Evolutionary conservation across 1,140 invertebrate species (phyloP).

Genomic region (Luehdorfia chinensis): DNA sequence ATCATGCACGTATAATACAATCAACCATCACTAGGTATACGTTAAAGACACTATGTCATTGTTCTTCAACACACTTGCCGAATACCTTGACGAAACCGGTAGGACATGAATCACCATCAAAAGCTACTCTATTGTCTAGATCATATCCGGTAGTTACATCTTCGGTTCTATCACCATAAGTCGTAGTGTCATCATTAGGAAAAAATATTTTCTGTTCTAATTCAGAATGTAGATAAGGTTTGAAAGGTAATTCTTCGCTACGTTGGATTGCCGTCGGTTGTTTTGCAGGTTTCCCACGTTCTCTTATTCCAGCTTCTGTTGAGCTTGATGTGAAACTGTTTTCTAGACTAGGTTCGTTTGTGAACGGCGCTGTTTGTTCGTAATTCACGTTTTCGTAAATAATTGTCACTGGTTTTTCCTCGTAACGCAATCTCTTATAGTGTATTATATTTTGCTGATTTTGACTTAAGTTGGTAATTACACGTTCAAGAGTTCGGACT

Average conservation of each 20-base stretch:
- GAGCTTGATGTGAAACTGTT: neutral
- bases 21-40: no score
- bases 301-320: neutral
- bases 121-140: slow-evolving; percentile 27
- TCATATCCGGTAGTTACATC: slow-evolving; percentile 1
- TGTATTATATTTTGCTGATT: neutral
- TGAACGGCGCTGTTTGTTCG: neutral
- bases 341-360: neutral
- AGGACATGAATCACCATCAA: slow-evolving; percentile 27
- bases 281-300: neutral
- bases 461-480: neutral
- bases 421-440: neutral
- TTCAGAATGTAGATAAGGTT: neutral
- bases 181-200: neutral
- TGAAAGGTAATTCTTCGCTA: neutral
- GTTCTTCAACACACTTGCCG: slow-evolving; percentile 21
- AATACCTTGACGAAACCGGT: slow-evolving; percentile 23
- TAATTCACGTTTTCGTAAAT: neutral
- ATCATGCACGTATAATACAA: no score
- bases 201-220: no score
- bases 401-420: neutral
- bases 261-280: neutral
- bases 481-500: no score
- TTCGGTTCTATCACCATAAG: neutral
- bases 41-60: no score